Evolutionary conservation across 2,888 invertebrate genomes (phyloP).

Genomic region (Bombylius discolor): DNA sequence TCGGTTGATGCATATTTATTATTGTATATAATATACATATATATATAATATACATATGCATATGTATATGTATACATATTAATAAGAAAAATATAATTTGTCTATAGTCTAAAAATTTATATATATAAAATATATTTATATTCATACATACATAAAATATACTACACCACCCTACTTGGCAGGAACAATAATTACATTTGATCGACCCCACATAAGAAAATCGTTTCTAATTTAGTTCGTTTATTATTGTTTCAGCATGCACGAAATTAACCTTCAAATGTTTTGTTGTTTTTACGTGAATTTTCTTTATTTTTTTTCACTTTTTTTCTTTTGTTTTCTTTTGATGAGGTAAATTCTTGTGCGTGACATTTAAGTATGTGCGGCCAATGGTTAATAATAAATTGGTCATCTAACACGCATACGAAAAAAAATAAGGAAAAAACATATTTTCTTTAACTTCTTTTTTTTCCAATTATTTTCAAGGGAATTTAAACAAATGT

Average conservation of each 20-base stretch:
- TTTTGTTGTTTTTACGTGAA: not conserved
- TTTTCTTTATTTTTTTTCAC: not conserved
- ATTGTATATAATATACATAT: too few species aligned
- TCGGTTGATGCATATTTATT: too few species aligned
- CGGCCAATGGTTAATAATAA: not conserved
- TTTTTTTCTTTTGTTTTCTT: not conserved
- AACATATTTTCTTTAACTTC: too few species aligned
- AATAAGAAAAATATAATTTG: too few species aligned
- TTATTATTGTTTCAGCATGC: constrained; percentile 12
- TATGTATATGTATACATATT: too few species aligned
- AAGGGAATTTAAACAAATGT: too few species aligned
- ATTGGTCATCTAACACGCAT: not conserved
- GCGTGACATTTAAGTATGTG: not conserved
- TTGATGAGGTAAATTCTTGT: not conserved
- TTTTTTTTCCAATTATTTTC: too few species aligned
- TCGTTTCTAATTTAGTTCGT: constrained; percentile 13
- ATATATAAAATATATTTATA: too few species aligned
- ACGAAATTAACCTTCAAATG: not conserved
- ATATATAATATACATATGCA: too few species aligned
- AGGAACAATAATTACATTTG: constrained; percentile 11
- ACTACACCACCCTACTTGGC: not conserved
- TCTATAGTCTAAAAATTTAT: too few species aligned
- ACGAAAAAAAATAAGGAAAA: too few species aligned
- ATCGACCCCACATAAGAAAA: constrained; percentile 10
- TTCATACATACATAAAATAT: too few species aligned